Base-by-base conservation (phyloP, 2,113 vertebrate species). In the Panurus biarmicus region DNA sequence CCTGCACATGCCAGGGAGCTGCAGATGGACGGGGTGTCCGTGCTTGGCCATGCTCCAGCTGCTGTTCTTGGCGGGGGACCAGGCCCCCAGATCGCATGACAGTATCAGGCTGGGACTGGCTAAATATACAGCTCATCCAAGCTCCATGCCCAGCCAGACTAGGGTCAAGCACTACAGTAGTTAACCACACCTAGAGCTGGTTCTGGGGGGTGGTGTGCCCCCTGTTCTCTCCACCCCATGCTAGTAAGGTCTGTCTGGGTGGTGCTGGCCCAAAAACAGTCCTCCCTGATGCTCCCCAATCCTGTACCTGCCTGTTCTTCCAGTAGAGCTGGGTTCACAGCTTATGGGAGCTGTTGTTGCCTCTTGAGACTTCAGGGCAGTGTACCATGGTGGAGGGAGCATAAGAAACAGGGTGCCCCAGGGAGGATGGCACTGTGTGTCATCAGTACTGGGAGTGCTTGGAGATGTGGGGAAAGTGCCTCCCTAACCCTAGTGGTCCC, bases 31-130 rank as follows among this genome's bases (percentile, higher is more conserved):
- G 0, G 77, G 58, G 74, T 93, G 81, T 87, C 92, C 13, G 6
- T 91, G 81, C 71, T 89, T 95, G 95, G 92, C 81, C 23, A 2
- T 0, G 0, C 31, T 93, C 89, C 92, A 83, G 65, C 86, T 94
- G 91, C 86, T 94, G 86, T 92, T 94, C 85, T 88, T 94, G 94
- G 92, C 53, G 0, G 21, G 53, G 18, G 10, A 31, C 80, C 95
- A 90, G 94, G 33, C 38, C 36, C 73, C 53, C 44, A 54, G 82
- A 89, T 96, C 35, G 16, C 61, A 70, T 96, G 90, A 90, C 92
- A 89, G 57, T 7, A 1, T 72, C 2, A 0, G 36, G 57, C 77
- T 78, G 54, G 62, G 25, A 14, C 38, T 15, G 8, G 79, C 86
- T 93, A 95, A 95, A 95, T 95, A 92, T 87, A 87, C 65, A 61